Evolutionary conservation across 2,797 vertebrate genomes (phyloP).

Genomic region (Australoheros facetus): DNA sequence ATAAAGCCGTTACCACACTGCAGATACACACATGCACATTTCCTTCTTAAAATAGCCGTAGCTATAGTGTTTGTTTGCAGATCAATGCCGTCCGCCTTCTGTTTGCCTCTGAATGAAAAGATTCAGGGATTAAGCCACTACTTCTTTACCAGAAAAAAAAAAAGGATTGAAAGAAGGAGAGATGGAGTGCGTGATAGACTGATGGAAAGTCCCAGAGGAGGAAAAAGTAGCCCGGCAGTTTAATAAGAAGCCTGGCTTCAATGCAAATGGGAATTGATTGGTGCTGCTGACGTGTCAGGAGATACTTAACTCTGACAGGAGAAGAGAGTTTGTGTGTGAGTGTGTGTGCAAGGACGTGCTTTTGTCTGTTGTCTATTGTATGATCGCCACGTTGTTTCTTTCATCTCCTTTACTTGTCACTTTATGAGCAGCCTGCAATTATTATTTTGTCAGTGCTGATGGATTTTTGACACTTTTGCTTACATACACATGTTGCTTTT

Average conservation of each 20-base stretch:
- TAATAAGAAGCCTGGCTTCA: slow-evolving; percentile 65
- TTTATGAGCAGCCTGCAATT: slow-evolving; percentile 35
- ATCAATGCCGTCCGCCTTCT: slow-evolving; percentile 35
- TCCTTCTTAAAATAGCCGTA: slow-evolving; percentile 31
- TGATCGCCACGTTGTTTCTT: slow-evolving; percentile 33
- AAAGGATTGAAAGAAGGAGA: slow-evolving; percentile 12
- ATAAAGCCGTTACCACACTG: slow-evolving; percentile 2
- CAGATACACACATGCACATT: slow-evolving; percentile 6
- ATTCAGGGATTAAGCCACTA: slow-evolving; percentile 43
- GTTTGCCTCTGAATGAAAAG: slow-evolving; percentile 34
- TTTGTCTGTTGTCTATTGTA: slow-evolving; percentile 21
- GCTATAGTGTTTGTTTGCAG: background rate
- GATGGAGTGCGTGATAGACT: slow-evolving; percentile 36
- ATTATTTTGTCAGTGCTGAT: slow-evolving; percentile 46
- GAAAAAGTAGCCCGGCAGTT: slow-evolving; percentile 42
- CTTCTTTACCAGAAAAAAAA: slow-evolving; percentile 23
- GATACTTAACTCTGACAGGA: slow-evolving; percentile 52
- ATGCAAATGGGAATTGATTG: slow-evolving; percentile 78
- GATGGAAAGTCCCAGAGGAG: slow-evolving; percentile 45
- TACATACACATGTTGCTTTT: background rate
- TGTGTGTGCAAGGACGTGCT: slow-evolving; percentile 14
- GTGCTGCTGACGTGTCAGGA: slow-evolving; percentile 40
- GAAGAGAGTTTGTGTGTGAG: slow-evolving; percentile 22
- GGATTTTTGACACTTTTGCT: slow-evolving; percentile 30
- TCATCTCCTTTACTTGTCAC: slow-evolving; percentile 35